These are phyloP conservation scores for Falco columbarius DNA, from an alignment of 2,797 vertebrate genomes.

Conservation along the genomic window DNA sequence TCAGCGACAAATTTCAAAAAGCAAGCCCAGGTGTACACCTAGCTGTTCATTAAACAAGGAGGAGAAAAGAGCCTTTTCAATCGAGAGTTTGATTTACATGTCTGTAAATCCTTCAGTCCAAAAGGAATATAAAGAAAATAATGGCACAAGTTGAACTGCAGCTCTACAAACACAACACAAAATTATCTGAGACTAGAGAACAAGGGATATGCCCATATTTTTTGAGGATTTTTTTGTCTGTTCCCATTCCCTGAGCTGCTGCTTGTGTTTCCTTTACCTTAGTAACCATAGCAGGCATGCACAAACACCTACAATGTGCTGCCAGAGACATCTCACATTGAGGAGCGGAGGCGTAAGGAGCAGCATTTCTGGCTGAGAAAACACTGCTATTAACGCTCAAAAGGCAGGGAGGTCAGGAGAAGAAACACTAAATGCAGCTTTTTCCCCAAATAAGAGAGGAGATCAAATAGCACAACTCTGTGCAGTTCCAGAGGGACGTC, in stretches of 20 bases:
- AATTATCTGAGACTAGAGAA: neutral
- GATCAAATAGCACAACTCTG: neutral
- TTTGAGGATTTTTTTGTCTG: neutral
- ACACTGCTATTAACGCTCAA: neutral
- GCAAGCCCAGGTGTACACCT: neutral
- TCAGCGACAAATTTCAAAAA: neutral
- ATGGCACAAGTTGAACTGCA: neutral
- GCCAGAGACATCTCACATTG: neutral
- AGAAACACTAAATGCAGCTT: neutral
- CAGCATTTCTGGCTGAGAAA: slow-evolving; percentile 20
- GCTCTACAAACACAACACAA: neutral
- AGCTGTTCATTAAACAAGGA: neutral
- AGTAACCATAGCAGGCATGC: slow-evolving; percentile 35
- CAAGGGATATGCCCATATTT: neutral
- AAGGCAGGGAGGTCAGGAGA: slow-evolving; percentile 1
- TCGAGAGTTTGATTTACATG: neutral
- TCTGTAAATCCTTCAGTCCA: neutral
- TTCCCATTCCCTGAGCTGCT: neutral
- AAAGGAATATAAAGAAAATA: neutral
- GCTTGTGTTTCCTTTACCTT: slow-evolving; percentile 25
- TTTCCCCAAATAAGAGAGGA: neutral
- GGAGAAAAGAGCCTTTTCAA: neutral
- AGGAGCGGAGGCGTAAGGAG: slow-evolving; percentile 2
- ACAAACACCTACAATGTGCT: slow-evolving; percentile 21
- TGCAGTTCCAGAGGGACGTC: neutral